Evolutionary conservation across 2,797 vertebrate species (phyloP).

Genomic region (Falco rusticolus): DNA sequence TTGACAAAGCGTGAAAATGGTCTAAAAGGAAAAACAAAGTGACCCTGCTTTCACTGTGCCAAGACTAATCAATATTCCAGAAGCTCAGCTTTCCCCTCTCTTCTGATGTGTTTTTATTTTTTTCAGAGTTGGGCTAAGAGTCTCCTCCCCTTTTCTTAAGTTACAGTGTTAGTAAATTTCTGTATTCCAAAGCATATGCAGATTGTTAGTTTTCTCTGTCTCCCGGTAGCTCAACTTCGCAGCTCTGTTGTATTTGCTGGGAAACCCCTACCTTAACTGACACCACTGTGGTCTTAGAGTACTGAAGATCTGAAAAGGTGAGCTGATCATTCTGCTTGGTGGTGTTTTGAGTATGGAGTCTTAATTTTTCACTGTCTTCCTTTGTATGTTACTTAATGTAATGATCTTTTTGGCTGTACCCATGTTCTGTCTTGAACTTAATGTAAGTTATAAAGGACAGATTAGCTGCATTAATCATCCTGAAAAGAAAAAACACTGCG

Average conservation of each 20-base stretch:
- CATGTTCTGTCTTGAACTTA: not conserved
- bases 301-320: slow-evolving; percentile 36
- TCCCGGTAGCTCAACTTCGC: not conserved
- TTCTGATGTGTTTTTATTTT: not conserved
- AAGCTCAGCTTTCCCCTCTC: slow-evolving; percentile 43
- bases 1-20: slow-evolving; percentile 82
- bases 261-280: not conserved
- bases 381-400: not conserved
- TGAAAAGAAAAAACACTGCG: not conserved
- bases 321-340: not conserved
- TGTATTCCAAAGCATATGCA: slow-evolving; percentile 61
- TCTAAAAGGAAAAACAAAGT: slow-evolving; percentile 81
- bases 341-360: not conserved
- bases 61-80: slow-evolving; percentile 84
- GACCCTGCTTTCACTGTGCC: slow-evolving; percentile 72
- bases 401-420: not conserved
- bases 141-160: slow-evolving; percentile 82
- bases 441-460: not conserved
- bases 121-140: not conserved
- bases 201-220: not conserved
- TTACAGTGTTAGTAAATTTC: slow-evolving; percentile 58
- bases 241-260: not conserved
- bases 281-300: not conserved
- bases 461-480: not conserved
- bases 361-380: not conserved